Conservation (phyloP, 2,888 invertebrate genomes). For the Xestia ashworthii region DNA sequence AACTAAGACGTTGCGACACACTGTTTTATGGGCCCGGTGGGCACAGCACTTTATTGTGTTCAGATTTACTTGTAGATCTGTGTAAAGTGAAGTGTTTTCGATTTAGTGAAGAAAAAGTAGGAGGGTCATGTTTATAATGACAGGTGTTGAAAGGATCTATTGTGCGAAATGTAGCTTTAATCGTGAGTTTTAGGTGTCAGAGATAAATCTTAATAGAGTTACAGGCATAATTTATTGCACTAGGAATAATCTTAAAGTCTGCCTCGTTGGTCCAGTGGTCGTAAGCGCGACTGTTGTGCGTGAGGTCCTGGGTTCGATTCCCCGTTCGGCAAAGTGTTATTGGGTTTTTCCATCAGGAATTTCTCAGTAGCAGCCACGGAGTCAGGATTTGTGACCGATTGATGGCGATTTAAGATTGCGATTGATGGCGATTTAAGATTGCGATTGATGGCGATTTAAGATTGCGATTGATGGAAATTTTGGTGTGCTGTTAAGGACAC, state of each 20-base stretch:
- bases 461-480: too few species aligned
- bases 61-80: conserved; percentile 73
- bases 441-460: too few species aligned
- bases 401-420: too few species aligned
- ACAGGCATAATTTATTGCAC: not conserved
- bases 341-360: too few species aligned
- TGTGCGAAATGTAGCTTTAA: conserved; percentile 48
- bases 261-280: too few species aligned
- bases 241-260: not conserved
- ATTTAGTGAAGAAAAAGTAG: conserved; percentile 60
- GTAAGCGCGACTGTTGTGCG: too few species aligned
- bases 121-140: conserved; percentile 56
- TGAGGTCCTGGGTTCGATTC: too few species aligned
- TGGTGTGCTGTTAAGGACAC: too few species aligned
- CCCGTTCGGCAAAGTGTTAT: too few species aligned
- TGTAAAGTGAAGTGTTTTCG: conserved; percentile 63
- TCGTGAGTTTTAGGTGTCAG: conserved; percentile 25
- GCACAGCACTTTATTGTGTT: conserved; percentile 75
- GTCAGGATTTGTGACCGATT: too few species aligned
- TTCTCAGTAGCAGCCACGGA: too few species aligned
- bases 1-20: conserved; percentile 79
- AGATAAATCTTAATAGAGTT: conserved; percentile 25
- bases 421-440: too few species aligned
- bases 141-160: conserved; percentile 46
- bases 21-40: conserved; percentile 76